Conservation (phyloP, 2,888 invertebrate genomes). For the Celastrina argiolus region DNA sequence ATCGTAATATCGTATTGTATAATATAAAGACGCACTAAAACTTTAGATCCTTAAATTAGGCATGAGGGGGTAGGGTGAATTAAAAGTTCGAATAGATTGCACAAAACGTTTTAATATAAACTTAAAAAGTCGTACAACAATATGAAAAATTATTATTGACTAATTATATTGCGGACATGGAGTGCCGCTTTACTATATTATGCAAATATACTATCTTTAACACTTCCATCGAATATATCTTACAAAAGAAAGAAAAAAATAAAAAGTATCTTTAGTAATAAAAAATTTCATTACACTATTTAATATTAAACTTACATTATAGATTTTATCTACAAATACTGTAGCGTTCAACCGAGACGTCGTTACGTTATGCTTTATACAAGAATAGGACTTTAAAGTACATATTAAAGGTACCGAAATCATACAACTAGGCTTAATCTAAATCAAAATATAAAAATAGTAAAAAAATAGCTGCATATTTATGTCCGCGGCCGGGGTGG, state of each 20-base stretch:
- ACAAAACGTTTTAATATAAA: constrained; percentile 92
- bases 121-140: constrained; percentile 91
- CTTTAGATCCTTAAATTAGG: background rate
- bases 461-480: constrained; percentile 76
- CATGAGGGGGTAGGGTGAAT: constrained; percentile 27
- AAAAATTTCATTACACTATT: constrained; percentile 76
- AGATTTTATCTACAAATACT: constrained; percentile 79
- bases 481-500: constrained; percentile 66
- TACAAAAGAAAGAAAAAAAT: constrained; percentile 76
- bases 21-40: no score
- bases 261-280: constrained; percentile 75
- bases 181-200: constrained; percentile 83
- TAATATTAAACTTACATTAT: constrained; percentile 74
- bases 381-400: constrained; percentile 69
- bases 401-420: constrained; percentile 67
- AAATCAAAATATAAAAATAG: constrained; percentile 78
- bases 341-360: constrained; percentile 69
- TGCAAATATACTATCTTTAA: constrained; percentile 81
- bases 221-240: constrained; percentile 78
- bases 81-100: constrained; percentile 78
- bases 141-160: constrained; percentile 90
- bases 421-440: constrained; percentile 75
- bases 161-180: constrained; percentile 83
- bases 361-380: constrained; percentile 59
- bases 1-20: no score